These are phyloP conservation scores for Bos javanicus DNA, from an alignment of 2,113 vertebrate genomes.

Conservation along the genomic window DNA sequence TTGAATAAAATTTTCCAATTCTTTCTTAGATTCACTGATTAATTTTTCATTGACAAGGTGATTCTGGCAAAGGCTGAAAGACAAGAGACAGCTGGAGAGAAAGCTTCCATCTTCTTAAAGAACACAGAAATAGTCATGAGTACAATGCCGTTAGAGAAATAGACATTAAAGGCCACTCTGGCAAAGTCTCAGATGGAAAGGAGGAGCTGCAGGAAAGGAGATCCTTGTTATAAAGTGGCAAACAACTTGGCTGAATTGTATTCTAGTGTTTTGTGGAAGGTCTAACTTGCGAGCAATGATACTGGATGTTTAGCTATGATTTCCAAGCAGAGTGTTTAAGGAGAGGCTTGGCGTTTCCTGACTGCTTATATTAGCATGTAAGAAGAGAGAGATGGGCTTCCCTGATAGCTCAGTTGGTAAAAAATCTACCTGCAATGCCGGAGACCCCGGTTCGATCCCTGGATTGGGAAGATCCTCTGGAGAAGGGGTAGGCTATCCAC, in stretches of 20 bases:
- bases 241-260: background rate
- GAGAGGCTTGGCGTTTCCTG: background rate
- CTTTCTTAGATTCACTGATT: background rate
- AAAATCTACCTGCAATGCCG: background rate
- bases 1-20: background rate
- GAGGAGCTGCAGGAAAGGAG: background rate
- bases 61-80: background rate
- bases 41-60: background rate
- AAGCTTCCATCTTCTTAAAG: background rate
- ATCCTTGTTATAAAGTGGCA: background rate
- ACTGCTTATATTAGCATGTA: background rate
- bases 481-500: background rate
- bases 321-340: background rate
- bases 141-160: background rate
- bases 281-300: background rate
- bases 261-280: background rate
- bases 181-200: background rate
- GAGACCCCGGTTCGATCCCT: background rate
- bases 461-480: background rate
- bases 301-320: background rate
- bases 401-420: background rate
- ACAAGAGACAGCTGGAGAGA: background rate
- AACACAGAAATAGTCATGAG: background rate
- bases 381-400: background rate
- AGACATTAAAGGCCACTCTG: background rate